Percentiles rank a stretch among this genome's conserved stretches.
Evolutionary conservation across 1,140 invertebrate genomes (phyloP).

Genomic region (Lepeophtheirus salmonis): DNA sequence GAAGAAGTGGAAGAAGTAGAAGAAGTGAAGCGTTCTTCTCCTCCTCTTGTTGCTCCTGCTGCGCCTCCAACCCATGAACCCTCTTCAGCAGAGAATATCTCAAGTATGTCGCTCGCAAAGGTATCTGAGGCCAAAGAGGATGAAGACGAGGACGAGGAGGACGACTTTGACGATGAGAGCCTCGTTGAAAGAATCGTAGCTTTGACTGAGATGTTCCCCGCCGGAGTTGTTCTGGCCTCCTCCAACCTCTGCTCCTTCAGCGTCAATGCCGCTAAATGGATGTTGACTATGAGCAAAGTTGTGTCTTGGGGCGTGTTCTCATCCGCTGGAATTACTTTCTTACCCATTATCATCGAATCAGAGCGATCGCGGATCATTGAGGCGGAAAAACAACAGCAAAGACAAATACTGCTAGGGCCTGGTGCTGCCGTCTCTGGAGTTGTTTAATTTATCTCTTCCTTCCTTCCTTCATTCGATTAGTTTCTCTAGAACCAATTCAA

Average conservation of each 20-base stretch:
- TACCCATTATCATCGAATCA: slow-evolving; percentile 17
- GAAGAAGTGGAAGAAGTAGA: not conserved
- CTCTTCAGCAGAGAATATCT: too few relatives aligned
- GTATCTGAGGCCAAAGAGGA: not conserved
- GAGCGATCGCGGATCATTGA: slow-evolving; percentile 13
- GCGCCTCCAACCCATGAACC: not conserved
- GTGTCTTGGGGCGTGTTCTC: slow-evolving; percentile 1
- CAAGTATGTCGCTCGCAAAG: not conserved
- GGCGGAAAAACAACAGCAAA: slow-evolving; percentile 12
- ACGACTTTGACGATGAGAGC: slow-evolving; percentile 12
- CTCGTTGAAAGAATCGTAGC: not conserved
- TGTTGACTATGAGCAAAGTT: not conserved
- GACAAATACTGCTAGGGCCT: slow-evolving; percentile 15
- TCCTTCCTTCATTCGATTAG: too few relatives aligned
- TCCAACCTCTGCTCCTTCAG: not conserved
- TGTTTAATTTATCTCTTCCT: too few relatives aligned
- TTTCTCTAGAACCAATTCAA: too few relatives aligned
- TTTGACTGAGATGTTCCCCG: slow-evolving; percentile 11
- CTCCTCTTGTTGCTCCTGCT: not conserved
- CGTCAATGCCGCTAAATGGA: not conserved
- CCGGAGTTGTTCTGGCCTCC: not conserved
- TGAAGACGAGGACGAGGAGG: not conserved
- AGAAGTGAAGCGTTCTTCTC: not conserved
- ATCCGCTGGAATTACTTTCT: slow-evolving; percentile 11
- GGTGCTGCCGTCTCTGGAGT: slow-evolving; percentile 5